Evolutionary conservation across 1,140 invertebrate genomes (phyloP).

Genomic region (Pinna nobilis): DNA sequence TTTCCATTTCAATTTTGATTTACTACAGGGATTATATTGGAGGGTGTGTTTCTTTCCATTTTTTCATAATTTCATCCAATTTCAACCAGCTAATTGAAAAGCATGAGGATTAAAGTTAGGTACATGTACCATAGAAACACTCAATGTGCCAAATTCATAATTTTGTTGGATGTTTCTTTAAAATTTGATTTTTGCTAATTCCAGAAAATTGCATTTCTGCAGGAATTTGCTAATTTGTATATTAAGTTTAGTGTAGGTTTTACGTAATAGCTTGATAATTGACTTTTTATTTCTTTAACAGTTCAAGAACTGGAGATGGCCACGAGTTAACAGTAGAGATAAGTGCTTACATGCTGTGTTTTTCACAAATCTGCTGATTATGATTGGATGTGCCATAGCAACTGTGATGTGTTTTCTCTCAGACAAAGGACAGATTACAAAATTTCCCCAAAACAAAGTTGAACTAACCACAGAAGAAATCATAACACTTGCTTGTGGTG

Average conservation of each 20-base stretch:
- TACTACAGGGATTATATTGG: too few relatives aligned
- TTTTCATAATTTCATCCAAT: too few relatives aligned
- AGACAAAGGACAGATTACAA: slow-evolving; percentile 72
- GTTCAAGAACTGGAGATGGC: slow-evolving; percentile 76
- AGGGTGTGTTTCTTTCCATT: too few relatives aligned
- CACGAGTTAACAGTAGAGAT: slow-evolving; percentile 75
- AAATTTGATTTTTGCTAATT: not conserved
- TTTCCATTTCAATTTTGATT: too few relatives aligned
- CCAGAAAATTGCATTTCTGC: too few relatives aligned
- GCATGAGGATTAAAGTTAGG: too few relatives aligned
- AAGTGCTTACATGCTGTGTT: slow-evolving; percentile 77
- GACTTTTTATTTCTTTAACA: slow-evolving; percentile 59
- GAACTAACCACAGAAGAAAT: slow-evolving; percentile 76
- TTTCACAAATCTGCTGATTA: slow-evolving; percentile 75
- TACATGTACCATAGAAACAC: too few relatives aligned
- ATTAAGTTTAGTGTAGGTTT: not conserved
- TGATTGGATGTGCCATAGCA: slow-evolving; percentile 76
- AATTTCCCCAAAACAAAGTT: slow-evolving; percentile 68
- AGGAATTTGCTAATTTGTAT: too few relatives aligned
- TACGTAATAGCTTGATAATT: not conserved
- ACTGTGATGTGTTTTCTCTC: slow-evolving; percentile 78
- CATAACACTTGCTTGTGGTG: slow-evolving; percentile 77
- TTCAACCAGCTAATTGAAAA: too few relatives aligned
- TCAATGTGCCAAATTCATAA: too few relatives aligned
- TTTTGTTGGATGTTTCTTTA: too few relatives aligned